Conservation (phyloP, 2,113 vertebrate species). For the Anguilla rostrata region DNA sequence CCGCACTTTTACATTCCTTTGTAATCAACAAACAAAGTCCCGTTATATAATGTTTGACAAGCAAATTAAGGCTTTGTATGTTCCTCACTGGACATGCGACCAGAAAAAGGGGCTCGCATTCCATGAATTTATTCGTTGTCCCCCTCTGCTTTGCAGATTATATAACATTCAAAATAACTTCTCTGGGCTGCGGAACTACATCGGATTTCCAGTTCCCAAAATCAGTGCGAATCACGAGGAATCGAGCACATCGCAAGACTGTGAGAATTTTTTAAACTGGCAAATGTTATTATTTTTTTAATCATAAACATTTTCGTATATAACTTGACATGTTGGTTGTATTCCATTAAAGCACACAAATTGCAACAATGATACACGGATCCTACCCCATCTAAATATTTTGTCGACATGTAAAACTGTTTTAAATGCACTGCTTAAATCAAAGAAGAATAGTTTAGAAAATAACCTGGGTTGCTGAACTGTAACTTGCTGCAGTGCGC, state of each 20-base stretch:
- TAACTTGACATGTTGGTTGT: neutral
- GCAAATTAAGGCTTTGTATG: neutral
- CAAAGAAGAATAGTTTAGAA: neutral
- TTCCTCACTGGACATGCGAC: neutral
- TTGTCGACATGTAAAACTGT: neutral
- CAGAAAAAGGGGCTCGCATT: neutral
- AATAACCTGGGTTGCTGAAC: neutral
- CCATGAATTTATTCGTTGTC: neutral
- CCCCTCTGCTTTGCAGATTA: neutral
- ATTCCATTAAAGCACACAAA: neutral
- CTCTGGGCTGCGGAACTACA: neutral
- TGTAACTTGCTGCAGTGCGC: conserved; percentile 2
- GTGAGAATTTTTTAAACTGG: neutral
- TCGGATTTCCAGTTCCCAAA: neutral
- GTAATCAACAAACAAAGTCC: neutral
- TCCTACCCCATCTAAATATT: neutral
- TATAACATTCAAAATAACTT: conserved; percentile 22
- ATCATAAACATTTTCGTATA: neutral
- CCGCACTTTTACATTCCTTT: conserved; percentile 4
- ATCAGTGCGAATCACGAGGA: neutral
- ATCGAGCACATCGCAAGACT: neutral
- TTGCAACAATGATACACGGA: neutral
- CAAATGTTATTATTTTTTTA: neutral
- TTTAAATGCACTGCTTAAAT: neutral
- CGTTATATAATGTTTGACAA: conserved; percentile 1